These are phyloP conservation scores for Acronicta leporina DNA, from an alignment of 2,888 invertebrate species.

Conservation along the genomic window DNA sequence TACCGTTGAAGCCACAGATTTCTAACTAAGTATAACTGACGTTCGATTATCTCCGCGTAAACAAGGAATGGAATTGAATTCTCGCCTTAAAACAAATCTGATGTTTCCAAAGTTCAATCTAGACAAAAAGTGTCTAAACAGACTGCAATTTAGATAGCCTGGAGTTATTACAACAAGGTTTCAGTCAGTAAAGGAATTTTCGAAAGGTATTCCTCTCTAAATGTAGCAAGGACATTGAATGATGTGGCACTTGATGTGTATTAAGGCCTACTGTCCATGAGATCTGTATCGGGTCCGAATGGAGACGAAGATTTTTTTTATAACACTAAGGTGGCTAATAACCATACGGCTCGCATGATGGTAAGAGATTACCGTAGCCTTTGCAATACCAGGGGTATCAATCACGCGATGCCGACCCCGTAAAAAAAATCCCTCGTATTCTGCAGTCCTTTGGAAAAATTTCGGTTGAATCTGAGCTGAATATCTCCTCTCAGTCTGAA, in stretches of 20 bases:
- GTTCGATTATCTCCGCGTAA: slow-evolving; percentile 32
- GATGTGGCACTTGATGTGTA: slow-evolving; percentile 19
- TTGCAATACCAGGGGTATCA: too few relatives aligned
- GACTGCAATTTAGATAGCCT: slow-evolving; percentile 32
- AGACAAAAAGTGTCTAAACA: slow-evolving; percentile 24
- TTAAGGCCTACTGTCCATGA: not conserved
- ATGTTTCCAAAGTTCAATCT: slow-evolving; percentile 22
- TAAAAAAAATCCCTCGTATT: too few relatives aligned
- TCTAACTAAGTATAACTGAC: slow-evolving; percentile 19
- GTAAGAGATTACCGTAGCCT: too few relatives aligned
- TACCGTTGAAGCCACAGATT: slow-evolving; percentile 8
- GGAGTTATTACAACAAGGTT: slow-evolving; percentile 29
- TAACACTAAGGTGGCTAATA: too few relatives aligned
- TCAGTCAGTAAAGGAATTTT: slow-evolving; percentile 68
- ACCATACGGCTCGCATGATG: too few relatives aligned
- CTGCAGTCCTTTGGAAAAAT: too few relatives aligned
- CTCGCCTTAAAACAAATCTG: slow-evolving; percentile 2
- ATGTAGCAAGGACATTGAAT: slow-evolving; percentile 73
- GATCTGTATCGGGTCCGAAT: too few relatives aligned
- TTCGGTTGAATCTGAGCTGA: too few relatives aligned
- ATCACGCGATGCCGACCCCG: too few relatives aligned
- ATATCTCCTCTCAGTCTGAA: too few relatives aligned
- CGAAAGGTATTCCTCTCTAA: slow-evolving; percentile 73
- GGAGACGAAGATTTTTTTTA: too few relatives aligned
- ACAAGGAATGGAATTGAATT: slow-evolving; percentile 9